phyloP scores from a whole-genome alignment of 64 coral and sea anemone genomes.

The Actinia tenebrosa region DNA sequence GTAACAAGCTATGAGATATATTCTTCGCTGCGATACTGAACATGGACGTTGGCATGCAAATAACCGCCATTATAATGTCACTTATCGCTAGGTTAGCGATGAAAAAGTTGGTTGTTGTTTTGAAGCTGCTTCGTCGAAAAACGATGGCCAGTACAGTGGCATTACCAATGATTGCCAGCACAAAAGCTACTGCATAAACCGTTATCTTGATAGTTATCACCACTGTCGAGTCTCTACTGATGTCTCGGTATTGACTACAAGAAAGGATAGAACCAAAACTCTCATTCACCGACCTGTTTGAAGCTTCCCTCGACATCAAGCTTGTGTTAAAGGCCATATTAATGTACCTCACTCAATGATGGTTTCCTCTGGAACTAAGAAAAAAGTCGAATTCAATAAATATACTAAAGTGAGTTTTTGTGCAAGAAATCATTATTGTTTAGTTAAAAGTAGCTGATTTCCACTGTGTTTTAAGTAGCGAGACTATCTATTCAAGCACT shows the following conservation, averaged over 20 bases:
- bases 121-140: background rate
- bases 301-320: background rate
- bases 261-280: background rate
- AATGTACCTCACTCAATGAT: too few relatives aligned
- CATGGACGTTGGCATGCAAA: constrained; percentile 42
- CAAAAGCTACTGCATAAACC: background rate
- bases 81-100: constrained; percentile 41
- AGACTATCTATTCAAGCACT: too few relatives aligned
- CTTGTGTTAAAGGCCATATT: background rate
- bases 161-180: constrained; percentile 10
- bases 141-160: background rate
- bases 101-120: constrained; percentile 30
- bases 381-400: too few relatives aligned
- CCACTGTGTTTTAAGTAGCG: too few relatives aligned
- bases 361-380: too few relatives aligned
- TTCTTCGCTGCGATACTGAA: constrained; percentile 11
- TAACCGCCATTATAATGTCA: constrained; percentile 32
- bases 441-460: too few relatives aligned
- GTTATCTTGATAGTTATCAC: background rate
- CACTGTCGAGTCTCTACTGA: background rate
- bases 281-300: background rate
- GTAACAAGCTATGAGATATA: background rate
- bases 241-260: background rate
- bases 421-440: too few relatives aligned
- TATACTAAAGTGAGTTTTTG: too few relatives aligned